Percentiles rank a stretch among this genome's conserved stretches.
phyloP scores from a whole-genome alignment of 1,140 invertebrate genomes.

The Pectinophora gossypiella region DNA sequence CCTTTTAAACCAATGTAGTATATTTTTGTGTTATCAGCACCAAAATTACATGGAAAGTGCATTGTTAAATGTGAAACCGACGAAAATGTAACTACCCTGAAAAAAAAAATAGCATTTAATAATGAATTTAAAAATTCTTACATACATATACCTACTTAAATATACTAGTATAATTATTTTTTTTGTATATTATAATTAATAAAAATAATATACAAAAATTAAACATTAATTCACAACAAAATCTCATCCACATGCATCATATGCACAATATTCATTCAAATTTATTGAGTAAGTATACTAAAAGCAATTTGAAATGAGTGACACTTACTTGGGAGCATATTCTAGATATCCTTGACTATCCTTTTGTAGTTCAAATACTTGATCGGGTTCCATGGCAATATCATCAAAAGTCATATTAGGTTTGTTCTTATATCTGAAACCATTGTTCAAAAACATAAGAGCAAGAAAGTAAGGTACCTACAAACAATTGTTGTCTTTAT shows the following conservation, averaged over 20 bases:
- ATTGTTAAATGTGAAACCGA: conserved; percentile 91
- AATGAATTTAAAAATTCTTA: background rate
- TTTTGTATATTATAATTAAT: background rate
- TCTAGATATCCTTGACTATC: conserved; percentile 89
- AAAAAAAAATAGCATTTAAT: conserved; percentile 47
- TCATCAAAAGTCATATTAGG: conserved; percentile 97
- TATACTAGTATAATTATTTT: too few relatives aligned
- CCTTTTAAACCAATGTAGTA: conserved; percentile 97
- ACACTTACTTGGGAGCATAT: conserved; percentile 90
- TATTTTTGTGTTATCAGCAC: conserved; percentile 88
- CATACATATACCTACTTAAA: too few relatives aligned
- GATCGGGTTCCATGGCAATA: conserved; percentile 82
- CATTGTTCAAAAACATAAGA: too few relatives aligned
- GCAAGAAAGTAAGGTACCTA: too few relatives aligned
- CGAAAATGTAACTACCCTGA: conserved; percentile 92
- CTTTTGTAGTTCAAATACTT: conserved; percentile 92
- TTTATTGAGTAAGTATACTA: too few relatives aligned
- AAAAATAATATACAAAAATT: background rate
- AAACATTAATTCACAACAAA: too few relatives aligned
- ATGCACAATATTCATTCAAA: too few relatives aligned
- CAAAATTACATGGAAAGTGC: conserved; percentile 93
- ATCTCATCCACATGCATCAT: too few relatives aligned
- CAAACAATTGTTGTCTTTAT: too few relatives aligned
- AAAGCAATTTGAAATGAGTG: too few relatives aligned
- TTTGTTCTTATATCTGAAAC: conserved; percentile 91